A percentile compares a stretch with the other conserved stretches of the same genome.
Evolutionary conservation across 2,113 vertebrate species (phyloP).

Genomic region (Anarrhichthys ocellatus): DNA sequence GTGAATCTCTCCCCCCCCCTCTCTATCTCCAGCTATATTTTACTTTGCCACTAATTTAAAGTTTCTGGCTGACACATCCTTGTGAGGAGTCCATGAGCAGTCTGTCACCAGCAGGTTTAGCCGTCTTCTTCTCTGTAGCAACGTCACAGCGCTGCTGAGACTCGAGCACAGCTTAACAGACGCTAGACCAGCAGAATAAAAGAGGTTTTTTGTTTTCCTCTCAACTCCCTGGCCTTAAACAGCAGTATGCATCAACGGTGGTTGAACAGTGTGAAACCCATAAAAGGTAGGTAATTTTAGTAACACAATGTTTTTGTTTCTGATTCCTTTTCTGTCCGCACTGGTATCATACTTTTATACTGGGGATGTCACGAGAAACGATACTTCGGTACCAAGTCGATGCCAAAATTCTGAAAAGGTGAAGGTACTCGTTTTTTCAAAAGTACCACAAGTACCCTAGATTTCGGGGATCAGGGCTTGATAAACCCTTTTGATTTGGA

Average conservation of each 20-base stretch:
- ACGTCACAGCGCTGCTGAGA: neutral
- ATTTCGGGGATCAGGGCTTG: too few relatives aligned
- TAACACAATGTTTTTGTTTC: neutral
- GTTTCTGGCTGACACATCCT: constrained; percentile 45
- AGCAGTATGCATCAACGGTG: neutral
- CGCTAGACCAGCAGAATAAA: neutral
- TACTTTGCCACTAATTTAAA: constrained; percentile 51
- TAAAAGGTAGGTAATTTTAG: too few relatives aligned
- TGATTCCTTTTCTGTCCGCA: neutral
- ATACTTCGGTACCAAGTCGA: too few relatives aligned
- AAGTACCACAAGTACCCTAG: too few relatives aligned
- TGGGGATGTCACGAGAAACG: too few relatives aligned
- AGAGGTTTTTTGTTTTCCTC: neutral
- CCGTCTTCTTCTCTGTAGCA: constrained; percentile 9
- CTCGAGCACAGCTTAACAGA: neutral
- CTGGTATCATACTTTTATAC: neutral
- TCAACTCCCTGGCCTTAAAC: too few relatives aligned
- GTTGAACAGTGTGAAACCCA: neutral
- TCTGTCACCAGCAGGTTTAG: constrained; percentile 29
- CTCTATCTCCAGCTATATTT: constrained; percentile 24
- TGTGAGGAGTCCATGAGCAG: constrained; percentile 37
- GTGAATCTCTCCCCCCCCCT: constrained; percentile 25
- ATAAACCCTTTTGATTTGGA: neutral
- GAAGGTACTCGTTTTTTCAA: too few relatives aligned
- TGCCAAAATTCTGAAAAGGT: too few relatives aligned